These are phyloP conservation scores for Xestia c-nigrum DNA, from an alignment of 2,888 invertebrate species.

Conservation along the genomic window DNA sequence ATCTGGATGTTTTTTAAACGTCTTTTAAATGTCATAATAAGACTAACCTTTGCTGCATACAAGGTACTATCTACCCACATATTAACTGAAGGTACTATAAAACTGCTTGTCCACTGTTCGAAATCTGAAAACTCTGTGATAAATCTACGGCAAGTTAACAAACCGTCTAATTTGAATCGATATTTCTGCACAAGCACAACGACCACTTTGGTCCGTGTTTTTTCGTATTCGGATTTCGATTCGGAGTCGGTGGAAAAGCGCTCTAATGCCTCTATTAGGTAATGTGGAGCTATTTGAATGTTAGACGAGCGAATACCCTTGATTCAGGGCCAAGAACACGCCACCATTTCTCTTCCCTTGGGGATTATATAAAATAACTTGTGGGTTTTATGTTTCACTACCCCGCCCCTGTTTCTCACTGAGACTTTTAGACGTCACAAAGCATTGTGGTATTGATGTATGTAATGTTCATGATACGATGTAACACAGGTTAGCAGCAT, in stretches of 20 bases:
- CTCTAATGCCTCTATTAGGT: conserved; percentile 17
- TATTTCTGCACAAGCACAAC: conserved; percentile 8
- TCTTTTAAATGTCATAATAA: background rate
- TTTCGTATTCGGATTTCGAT: conserved; percentile 11
- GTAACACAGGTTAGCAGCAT: background rate
- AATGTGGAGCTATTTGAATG: conserved; percentile 24
- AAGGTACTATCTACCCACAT: background rate
- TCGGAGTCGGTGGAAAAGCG: conserved; percentile 17
- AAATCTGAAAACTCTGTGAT: background rate
- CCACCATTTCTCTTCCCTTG: conserved; percentile 6
- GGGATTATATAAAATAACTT: conserved; percentile 23
- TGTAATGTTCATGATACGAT: background rate
- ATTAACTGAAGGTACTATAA: background rate
- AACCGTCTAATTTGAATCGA: conserved; percentile 24
- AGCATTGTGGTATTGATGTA: background rate
- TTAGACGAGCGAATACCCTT: conserved; percentile 28
- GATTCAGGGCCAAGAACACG: conserved; percentile 20
- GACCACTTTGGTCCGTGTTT: background rate
- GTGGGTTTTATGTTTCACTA: conserved; percentile 23
- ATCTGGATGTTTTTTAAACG: background rate
- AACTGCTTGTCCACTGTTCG: background rate
- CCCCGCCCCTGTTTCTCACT: background rate
- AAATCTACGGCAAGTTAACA: conserved; percentile 4
- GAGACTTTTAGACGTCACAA: background rate
- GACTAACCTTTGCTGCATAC: background rate